Evolutionary conservation across 2,888 invertebrate genomes (phyloP).

Genomic region (Ophioninae sp.): DNA sequence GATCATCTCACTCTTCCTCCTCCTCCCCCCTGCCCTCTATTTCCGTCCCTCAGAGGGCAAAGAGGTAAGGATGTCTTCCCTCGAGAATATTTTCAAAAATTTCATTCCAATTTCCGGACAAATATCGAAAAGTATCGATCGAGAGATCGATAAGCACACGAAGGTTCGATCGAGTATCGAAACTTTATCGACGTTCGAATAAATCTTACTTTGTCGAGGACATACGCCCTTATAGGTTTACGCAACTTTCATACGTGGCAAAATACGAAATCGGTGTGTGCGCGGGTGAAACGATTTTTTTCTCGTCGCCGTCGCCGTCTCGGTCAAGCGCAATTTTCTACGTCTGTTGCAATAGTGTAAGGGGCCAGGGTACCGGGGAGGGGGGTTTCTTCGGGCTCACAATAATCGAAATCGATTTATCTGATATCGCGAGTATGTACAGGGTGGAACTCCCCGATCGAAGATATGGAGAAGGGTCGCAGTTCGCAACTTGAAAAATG

Average conservation of each 20-base stretch:
- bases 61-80: neutral
- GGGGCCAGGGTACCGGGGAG: too few species aligned
- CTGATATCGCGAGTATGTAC: slow-evolving; percentile 26
- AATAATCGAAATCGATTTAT: slow-evolving; percentile 70
- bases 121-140: too few species aligned
- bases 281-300: slow-evolving; percentile 2
- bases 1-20: too few species aligned
- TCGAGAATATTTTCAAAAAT: neutral
- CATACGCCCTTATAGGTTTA: neutral
- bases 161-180: neutral
- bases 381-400: neutral
- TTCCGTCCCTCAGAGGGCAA: neutral
- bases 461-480: too few species aligned
- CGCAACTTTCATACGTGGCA: neutral
- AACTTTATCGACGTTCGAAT: neutral
- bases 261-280: neutral
- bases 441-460: too few species aligned
- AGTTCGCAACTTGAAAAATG: too few species aligned
- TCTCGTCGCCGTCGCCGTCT: slow-evolving; percentile 42
- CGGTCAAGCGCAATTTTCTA: slow-evolving; percentile 71
- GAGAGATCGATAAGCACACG: neutral
- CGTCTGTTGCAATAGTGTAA: slow-evolving; percentile 63
- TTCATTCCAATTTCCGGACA: too few species aligned
- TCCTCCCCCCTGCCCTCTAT: neutral
- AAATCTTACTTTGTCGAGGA: neutral